phyloP scores from a whole-genome alignment of 2,797 vertebrate genomes.

The Ptychobarbus kaznakovi region DNA sequence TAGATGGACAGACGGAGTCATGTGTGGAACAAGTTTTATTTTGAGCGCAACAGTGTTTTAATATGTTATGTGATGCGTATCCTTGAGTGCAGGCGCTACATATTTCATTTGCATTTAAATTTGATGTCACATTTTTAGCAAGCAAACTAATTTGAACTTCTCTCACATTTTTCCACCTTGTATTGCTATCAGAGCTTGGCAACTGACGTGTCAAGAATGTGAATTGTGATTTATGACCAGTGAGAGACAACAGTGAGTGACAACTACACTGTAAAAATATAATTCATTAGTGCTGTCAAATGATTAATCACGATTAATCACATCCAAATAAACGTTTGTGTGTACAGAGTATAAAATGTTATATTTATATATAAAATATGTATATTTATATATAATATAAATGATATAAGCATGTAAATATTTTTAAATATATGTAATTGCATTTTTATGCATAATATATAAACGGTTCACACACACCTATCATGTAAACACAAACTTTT shows the following conservation, averaged over 20 bases:
- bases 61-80: neutral
- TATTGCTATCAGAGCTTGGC: neutral
- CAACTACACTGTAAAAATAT: too few species aligned
- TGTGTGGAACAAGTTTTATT: neutral
- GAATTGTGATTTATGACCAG: neutral
- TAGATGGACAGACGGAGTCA: constrained; percentile 22
- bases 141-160: neutral
- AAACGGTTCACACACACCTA: too few species aligned
- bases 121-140: neutral
- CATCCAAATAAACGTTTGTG: too few species aligned
- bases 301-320: too few species aligned
- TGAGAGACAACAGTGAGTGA: neutral
- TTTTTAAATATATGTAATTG: too few species aligned
- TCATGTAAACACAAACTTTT: too few species aligned
- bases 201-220: neutral
- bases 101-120: neutral
- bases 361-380: too few species aligned
- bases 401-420: too few species aligned
- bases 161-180: neutral
- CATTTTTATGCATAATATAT: too few species aligned
- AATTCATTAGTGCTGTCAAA: too few species aligned
- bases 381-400: too few species aligned
- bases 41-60: neutral
- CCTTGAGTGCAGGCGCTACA: neutral
- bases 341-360: too few species aligned